Evolutionary conservation across 37 sponge, comb jelly and placozoan genomes (phyloP).

Genomic region (Beroe forskalii): DNA sequence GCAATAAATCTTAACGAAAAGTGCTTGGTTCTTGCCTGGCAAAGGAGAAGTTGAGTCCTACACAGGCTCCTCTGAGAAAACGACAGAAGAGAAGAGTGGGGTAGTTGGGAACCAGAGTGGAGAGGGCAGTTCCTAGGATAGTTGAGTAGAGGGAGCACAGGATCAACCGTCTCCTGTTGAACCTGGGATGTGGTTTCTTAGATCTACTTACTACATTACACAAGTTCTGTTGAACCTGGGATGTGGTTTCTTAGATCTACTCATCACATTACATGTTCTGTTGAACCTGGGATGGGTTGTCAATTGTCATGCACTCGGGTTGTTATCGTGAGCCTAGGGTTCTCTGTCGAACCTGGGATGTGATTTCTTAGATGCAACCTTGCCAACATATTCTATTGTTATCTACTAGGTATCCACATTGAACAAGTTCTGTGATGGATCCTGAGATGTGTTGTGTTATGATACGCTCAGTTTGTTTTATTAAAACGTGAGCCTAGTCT

Average conservation of each 20-base stretch:
- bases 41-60: not conserved
- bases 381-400: too few species aligned
- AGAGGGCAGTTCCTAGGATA: not conserved
- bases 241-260: not conserved
- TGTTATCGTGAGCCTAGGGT: too few species aligned
- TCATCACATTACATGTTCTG: too few species aligned
- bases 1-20: too few species aligned
- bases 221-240: not conserved
- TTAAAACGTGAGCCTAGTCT: too few species aligned
- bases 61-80: not conserved
- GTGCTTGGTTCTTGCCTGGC: too few species aligned
- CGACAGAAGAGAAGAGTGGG: not conserved
- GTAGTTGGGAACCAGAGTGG: not conserved
- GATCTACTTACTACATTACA: too few species aligned
- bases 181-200: not conserved
- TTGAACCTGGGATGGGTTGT: not conserved
- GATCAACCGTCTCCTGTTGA: not conserved
- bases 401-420: too few species aligned
- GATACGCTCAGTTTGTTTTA: too few species aligned
- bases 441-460: not conserved
- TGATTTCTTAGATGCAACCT: too few species aligned
- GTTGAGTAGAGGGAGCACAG: not conserved
- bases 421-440: not conserved
- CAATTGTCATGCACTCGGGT: too few species aligned
- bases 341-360: not conserved